These are phyloP conservation scores for Alentia gelatinosa DNA, from an alignment of 2,888 invertebrate species.

Conservation along the genomic window DNA sequence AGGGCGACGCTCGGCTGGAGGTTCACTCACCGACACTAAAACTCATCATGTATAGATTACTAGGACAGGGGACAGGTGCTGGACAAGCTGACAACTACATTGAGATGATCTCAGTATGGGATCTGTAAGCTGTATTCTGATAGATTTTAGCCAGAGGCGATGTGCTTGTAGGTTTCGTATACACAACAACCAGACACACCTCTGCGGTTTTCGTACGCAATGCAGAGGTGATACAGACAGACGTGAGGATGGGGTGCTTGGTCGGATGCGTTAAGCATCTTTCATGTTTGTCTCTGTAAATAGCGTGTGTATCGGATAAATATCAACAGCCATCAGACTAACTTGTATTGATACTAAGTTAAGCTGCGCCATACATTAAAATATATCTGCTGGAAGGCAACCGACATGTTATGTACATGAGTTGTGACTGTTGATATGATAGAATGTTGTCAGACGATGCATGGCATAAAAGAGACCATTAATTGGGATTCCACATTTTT, in stretches of 20 bases:
- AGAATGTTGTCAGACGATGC: neutral
- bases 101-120: conserved; percentile 7
- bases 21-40: neutral
- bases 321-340: conserved; percentile 1
- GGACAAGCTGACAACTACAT: neutral
- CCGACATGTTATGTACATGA: conserved; percentile 26
- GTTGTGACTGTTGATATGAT: conserved; percentile 29
- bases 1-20: neutral
- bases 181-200: neutral
- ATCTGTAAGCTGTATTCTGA: conserved; percentile 6
- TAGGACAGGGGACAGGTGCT: conserved; percentile 11
- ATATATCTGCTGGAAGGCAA: conserved; percentile 27
- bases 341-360: neutral
- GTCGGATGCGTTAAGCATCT: neutral
- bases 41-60: neutral
- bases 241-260: neutral
- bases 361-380: neutral
- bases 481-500: neutral
- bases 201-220: neutral
- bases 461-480: neutral
- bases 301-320: neutral
- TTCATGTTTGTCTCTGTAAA: neutral
- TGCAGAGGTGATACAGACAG: neutral
- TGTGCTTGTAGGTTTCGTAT: neutral
- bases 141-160: neutral